Base-by-base conservation (phyloP, 2,888 invertebrate species). In the Eristalinus aeneus region DNA sequence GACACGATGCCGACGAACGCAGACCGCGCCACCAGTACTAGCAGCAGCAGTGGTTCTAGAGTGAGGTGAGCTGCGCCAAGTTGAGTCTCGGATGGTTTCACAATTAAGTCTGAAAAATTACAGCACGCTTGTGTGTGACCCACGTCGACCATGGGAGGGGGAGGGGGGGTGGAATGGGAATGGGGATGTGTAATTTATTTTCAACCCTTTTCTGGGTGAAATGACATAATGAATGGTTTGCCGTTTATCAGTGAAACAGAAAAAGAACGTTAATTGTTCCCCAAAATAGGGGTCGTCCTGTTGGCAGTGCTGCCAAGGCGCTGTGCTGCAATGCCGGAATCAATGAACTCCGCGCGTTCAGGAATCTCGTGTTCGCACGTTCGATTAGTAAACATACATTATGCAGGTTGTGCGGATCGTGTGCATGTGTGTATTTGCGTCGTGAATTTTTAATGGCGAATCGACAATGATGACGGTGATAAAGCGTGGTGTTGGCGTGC, bases 191-290 rank as follows among this genome's bases (percentile, higher is more conserved):
- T 71, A 79, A 78, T 78, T 78, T 84, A 78, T 78, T 84, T 83
- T 78, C 54, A 58, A 73, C 56, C 75, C 67, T 71, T 83, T 68
- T 36, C 61, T 23, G 9, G 16, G 34, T 58, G 20, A 78, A 78
- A 69, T 84, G 79, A 71, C 84, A 84, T 84, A 79, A 84, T 79
- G 71, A 72, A 84, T 79, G 79, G 79, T 82, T 68, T 76, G 53
- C 60, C 54, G 56, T 53, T 61, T 36, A 32, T 39, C 65, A 54
- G 72, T 77, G 39, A 68, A 16, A 54, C 23, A 65, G 1, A 23
- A 63, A 34, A 46, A 16, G 16, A 16, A 46, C 16, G 46, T 46
- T 16, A 46, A 46, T 46, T 53, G 46, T 61, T n/a, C 23, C 4
- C 23, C 23, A 10, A n/a, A 53, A 16, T 22, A 22, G 16, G 56